Evolutionary conservation across 2,113 vertebrate species (phyloP), one percentile per base, ranked within the genome.

Genomic region (Anarrhichthys ocellatus): DNA sequence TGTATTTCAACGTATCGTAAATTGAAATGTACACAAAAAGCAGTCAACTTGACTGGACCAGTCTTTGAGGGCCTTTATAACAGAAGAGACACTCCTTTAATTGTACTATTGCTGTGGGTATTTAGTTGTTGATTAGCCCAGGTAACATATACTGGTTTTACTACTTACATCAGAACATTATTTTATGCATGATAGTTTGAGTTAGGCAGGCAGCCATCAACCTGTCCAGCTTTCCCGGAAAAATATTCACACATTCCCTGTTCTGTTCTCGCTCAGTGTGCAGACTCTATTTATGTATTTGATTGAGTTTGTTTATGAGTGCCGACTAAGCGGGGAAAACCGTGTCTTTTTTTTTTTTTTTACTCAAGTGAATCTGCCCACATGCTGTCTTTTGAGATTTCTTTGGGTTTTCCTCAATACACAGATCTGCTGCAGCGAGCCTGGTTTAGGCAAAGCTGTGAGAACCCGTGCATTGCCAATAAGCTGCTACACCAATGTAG

Each of bases 351-450:
- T 87, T 83, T 85, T 87, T 88, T 34, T 85, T 87, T 88, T 83
- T 81, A 89, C 82, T 90, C 79, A 76, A 88, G 78, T 18, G 80
- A 83, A 82, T 88, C 91, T 87, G 69, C 92, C 90, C 88, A 93
- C 90, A 61, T 71, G 74, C 68, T 78, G 83, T 52, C 88, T 88
- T 85, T 83, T 75, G 74, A 87, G 29, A 81, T 75, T 40, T 73
- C 66, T 79, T 74, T 54, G 64, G 76, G 81, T 90, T 87, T 82
- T 91, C 80, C 81, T 83, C 32, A 78, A 86, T 83, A 79, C 70
- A 87, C 86, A 90, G 85, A 87, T 88, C 78, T 80, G 59, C 84
- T 62, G 74, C 82, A 79, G 87, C 6, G 40, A 81, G 87, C 63
- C 71, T 83, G 56, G 76, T 65, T 76, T 85, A 90, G 80, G 83